These are phyloP conservation scores for Lycopodina hypogea DNA, from an alignment of 37 sponge, comb jelly and placozoan genomes.

Conservation along the genomic window DNA sequence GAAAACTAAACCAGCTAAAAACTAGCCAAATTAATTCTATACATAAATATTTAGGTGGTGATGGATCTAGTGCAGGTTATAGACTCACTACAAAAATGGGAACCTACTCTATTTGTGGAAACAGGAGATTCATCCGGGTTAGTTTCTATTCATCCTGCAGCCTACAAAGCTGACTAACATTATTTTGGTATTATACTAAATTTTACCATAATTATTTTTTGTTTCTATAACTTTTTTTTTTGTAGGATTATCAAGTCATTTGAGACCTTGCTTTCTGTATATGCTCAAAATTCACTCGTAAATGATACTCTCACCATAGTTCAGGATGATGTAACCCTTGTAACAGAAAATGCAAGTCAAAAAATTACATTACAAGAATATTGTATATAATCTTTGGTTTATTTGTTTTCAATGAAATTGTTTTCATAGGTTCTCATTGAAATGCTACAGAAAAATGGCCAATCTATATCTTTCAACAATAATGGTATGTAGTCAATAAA, in stretches of 20 bases:
- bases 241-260: not conserved
- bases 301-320: not conserved
- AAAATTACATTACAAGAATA: not conserved
- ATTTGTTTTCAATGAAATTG: no score
- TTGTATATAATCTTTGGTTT: no score
- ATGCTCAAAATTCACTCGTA: not conserved
- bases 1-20: no score
- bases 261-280: not conserved
- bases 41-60: not conserved
- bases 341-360: constrained; percentile 1
- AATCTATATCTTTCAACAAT: not conserved
- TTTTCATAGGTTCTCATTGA: not conserved
- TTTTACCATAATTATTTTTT: not conserved
- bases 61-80: not conserved
- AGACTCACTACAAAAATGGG: not conserved
- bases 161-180: no score
- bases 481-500: no score
- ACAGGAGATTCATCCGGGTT: not conserved
- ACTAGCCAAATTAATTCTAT: no score
- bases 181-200: no score
- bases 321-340: not conserved
- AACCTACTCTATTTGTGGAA: not conserved
- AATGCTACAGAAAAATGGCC: not conserved
- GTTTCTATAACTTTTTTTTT: not conserved
- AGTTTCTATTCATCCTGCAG: not conserved